Evolutionary conservation across 2,888 invertebrate species (phyloP).

Genomic region (Eristalis pertinax): DNA sequence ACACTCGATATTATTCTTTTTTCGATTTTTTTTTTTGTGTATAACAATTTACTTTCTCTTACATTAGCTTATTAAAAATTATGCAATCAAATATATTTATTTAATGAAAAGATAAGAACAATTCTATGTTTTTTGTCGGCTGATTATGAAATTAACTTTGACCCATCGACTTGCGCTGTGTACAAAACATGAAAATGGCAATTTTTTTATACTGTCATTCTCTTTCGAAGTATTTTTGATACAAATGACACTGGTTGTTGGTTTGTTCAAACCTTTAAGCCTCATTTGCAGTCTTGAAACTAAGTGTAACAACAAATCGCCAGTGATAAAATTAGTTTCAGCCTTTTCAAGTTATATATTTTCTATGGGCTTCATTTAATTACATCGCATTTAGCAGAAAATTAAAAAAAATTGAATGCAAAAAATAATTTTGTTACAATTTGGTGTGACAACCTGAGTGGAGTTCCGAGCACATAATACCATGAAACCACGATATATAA

Average conservation of each 20-base stretch:
- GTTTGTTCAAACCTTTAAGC: background rate
- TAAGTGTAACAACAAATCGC: background rate
- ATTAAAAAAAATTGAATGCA: background rate
- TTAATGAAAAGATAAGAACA: conserved; percentile 27
- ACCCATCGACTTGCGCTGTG: background rate
- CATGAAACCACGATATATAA: conserved; percentile 20
- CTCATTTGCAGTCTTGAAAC: background rate
- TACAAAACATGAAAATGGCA: background rate
- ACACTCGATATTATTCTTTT: conserved; percentile 40
- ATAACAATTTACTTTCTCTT: conserved; percentile 72
- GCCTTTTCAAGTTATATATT: background rate
- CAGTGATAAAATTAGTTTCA: background rate
- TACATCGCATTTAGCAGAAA: background rate
- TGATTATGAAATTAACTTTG: conserved; percentile 19
- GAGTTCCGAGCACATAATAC: conserved; percentile 45
- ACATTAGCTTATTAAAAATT: conserved; percentile 63
- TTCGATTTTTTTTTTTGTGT: conserved; percentile 56
- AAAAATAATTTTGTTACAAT: conserved; percentile 50
- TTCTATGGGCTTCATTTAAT: background rate
- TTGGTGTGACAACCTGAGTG: conserved; percentile 57
- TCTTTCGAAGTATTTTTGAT: background rate
- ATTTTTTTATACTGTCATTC: background rate
- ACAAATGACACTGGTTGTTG: background rate
- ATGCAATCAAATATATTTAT: conserved; percentile 63
- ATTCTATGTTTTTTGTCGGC: conserved; percentile 28